Base-by-base conservation (phyloP, 2,113 vertebrate species). In the Melozone crissalis region DNA sequence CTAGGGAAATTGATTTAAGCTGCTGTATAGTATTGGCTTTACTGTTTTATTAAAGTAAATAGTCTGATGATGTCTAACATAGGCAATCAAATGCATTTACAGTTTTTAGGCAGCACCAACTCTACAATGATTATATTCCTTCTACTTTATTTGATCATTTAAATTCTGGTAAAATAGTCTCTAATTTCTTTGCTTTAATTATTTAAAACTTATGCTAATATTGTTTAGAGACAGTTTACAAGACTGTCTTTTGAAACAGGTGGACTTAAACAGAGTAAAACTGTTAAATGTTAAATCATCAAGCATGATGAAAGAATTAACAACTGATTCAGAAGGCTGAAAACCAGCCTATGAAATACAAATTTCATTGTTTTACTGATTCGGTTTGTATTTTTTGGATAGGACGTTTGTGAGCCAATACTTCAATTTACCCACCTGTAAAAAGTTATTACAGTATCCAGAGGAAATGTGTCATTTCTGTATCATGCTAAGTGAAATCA, bases 21-120 rank as follows among this genome's bases (percentile, higher is more conserved):
- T 89, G 73, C 51, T 77, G 5, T 79, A 44, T 47, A 49, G 55
- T 75, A 84, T 75, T 62, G 61, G 65, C 46, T 93, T 86, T 86
- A 78, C 47, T 35, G 26, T 81, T 93, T 89, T 89, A 89, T 87
- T 95, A 92, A 92, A 93, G 77, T 46, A 84, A 94, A 57, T 87
- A 94, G 37, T 63, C 41, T 91, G 93, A 91, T 51, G 35, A 46
- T 95, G 51, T 94, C 78, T 94, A 76, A 74, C 87, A 76, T 33
- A 68, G 30, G n/a, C 43, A 90, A 63, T 78, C 57, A 93, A 88
- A 89, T 39, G 54, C 17, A 46, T 86, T 80, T 52, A 41, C 24
- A 62, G 54, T 39, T 94, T 92, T 94, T 63, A 93, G 69, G 28
- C 35, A 80, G 14, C 39, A 78, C 72, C 44, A 88, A 4, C 46